Evolutionary conservation across 2,113 vertebrate species (phyloP).

Genomic region (Micromys minutus): DNA sequence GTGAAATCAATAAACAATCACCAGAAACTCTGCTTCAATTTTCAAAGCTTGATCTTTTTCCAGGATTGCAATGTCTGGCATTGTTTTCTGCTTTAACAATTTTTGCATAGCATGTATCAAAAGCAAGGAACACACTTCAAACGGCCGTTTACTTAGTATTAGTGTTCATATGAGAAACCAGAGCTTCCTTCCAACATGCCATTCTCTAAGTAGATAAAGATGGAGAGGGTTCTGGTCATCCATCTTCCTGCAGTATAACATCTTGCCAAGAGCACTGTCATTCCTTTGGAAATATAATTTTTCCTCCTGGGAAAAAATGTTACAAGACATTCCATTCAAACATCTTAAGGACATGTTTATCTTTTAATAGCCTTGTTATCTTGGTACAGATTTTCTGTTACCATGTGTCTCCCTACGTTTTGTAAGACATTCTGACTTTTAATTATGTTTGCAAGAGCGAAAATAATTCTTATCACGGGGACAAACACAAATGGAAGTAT

Average conservation of each 20-base stretch:
- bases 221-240: background rate
- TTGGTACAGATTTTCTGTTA: background rate
- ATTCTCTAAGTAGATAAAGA: background rate
- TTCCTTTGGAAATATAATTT: conserved; percentile 48
- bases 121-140: background rate
- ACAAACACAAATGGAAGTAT: background rate
- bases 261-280: background rate
- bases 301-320: background rate
- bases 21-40: background rate
- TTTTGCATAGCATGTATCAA: background rate
- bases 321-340: background rate
- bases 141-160: background rate
- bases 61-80: background rate
- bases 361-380: conserved; percentile 1
- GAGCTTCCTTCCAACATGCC: background rate
- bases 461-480: background rate
- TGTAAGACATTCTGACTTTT: background rate
- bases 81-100: background rate
- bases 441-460: background rate
- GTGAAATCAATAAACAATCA: background rate
- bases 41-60: background rate
- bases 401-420: background rate
- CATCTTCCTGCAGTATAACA: background rate
- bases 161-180: background rate
- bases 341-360: background rate